These are phyloP conservation scores for Platerodrilus igneus DNA, from an alignment of 2,888 invertebrate species.

Conservation along the genomic window DNA sequence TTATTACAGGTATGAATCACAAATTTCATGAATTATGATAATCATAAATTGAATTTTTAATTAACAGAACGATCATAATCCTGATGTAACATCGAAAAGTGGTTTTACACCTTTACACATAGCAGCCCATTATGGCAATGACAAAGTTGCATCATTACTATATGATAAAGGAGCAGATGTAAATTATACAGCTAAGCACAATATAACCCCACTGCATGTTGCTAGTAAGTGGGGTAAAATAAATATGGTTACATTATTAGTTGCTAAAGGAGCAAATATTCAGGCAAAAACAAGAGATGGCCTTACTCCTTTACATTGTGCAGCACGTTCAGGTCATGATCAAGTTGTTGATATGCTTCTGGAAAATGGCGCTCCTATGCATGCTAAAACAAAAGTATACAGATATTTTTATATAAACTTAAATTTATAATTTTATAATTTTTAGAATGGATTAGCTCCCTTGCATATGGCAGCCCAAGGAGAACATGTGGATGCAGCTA, in stretches of 20 bases:
- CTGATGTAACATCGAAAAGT: slow-evolving; percentile 94
- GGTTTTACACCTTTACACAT: slow-evolving; percentile 99
- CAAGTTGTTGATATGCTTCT: slow-evolving; percentile 86
- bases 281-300: slow-evolving; percentile 93
- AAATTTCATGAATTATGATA: background rate
- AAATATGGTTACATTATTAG: slow-evolving; percentile 83
- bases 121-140: slow-evolving; percentile 97
- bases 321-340: slow-evolving; percentile 93
- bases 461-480: slow-evolving; percentile 99
- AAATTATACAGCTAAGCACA: slow-evolving; percentile 94
- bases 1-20: slow-evolving; percentile 65
- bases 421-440: slow-evolving; percentile 20
- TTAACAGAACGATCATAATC: slow-evolving; percentile 84
- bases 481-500: slow-evolving; percentile 95
- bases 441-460: slow-evolving; percentile 85
- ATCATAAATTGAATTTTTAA: background rate
- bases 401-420: background rate
- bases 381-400: slow-evolving; percentile 94
- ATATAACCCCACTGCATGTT: slow-evolving; percentile 96
- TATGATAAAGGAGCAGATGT: slow-evolving; percentile 91
- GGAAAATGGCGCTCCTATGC: slow-evolving; percentile 86
- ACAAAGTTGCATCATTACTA: slow-evolving; percentile 84
- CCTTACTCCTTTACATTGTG: slow-evolving; percentile 94
- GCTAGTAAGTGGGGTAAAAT: slow-evolving; percentile 98
- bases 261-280: slow-evolving; percentile 86